phyloP scores from a whole-genome alignment of 2,797 vertebrate genomes.

The Onychomys torridus region DNA sequence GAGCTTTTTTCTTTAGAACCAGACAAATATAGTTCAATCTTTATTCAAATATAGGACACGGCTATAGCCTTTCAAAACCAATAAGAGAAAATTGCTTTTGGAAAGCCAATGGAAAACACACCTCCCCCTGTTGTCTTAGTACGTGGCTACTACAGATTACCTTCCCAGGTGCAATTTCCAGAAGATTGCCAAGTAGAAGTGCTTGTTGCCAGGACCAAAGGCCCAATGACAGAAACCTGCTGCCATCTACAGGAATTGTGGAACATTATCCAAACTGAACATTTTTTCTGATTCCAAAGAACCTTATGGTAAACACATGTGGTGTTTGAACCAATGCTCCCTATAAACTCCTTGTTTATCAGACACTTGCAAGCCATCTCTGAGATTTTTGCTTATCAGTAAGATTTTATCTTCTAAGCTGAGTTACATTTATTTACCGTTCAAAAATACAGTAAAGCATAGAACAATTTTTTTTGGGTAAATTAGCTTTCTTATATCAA shows the following conservation, averaged over 20 bases:
- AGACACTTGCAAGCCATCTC: slow-evolving; percentile 7
- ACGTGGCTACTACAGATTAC: background rate
- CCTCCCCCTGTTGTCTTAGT: slow-evolving; percentile 44
- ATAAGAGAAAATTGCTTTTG: slow-evolving; percentile 69
- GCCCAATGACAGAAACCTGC: slow-evolving; percentile 76
- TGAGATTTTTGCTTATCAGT: background rate
- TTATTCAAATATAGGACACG: slow-evolving; percentile 49
- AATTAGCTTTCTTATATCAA: background rate
- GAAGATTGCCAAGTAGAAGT: background rate
- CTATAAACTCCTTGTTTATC: background rate
- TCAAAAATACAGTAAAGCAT: slow-evolving; percentile 16
- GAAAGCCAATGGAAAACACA: slow-evolving; percentile 13
- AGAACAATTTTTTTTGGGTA: slow-evolving; percentile 52
- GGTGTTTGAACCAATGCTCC: background rate
- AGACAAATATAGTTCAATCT: slow-evolving; percentile 35
- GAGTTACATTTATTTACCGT: background rate
- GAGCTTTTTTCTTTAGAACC: slow-evolving; percentile 51
- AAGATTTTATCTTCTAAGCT: slow-evolving; percentile 20
- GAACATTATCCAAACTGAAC: background rate
- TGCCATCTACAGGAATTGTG: slow-evolving; percentile 85
- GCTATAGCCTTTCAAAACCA: slow-evolving; percentile 69
- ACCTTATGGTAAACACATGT: background rate
- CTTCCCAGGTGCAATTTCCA: background rate
- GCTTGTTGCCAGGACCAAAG: background rate
- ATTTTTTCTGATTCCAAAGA: slow-evolving; percentile 39